Conservation (phyloP, 2,888 invertebrate genomes). For the Agrenia bidenticulata region DNA sequence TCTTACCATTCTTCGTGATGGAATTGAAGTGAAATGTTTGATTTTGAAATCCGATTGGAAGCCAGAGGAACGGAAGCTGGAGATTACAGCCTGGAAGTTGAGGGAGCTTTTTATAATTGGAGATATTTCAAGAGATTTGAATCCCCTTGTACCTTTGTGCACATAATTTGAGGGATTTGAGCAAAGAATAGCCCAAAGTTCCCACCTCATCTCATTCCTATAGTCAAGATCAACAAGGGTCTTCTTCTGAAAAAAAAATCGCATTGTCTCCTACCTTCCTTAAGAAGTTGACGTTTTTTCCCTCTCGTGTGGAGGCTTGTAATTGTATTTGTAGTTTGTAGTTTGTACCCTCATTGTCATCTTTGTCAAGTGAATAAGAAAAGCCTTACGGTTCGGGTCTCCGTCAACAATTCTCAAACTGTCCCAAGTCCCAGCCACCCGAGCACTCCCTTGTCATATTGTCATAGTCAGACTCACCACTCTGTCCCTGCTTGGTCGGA, state of each 20-base stretch:
- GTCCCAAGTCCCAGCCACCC: background rate
- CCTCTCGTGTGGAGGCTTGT: background rate
- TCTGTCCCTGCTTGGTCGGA: background rate
- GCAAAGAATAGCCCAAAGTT: background rate
- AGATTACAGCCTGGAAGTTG: background rate
- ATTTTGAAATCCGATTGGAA: background rate
- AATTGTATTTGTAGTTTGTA: conserved; percentile 2
- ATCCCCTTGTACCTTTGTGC: too few species aligned
- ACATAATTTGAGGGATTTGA: background rate
- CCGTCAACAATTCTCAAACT: background rate
- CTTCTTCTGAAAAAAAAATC: too few species aligned
- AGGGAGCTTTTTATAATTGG: background rate
- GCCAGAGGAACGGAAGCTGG: background rate
- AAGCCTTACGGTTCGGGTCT: background rate
- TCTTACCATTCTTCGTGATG: too few species aligned
- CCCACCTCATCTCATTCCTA: background rate
- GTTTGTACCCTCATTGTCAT: conserved; percentile 8
- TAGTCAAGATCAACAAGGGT: too few species aligned
- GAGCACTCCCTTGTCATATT: background rate
- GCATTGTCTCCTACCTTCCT: background rate
- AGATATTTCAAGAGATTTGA: background rate
- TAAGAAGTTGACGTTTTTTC: background rate
- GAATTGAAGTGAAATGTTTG: background rate
- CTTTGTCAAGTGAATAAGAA: conserved; percentile 1
- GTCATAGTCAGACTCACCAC: too few species aligned